Base-by-base conservation (phyloP, 2,888 invertebrate species). In the Scrobipalpa costella region DNA sequence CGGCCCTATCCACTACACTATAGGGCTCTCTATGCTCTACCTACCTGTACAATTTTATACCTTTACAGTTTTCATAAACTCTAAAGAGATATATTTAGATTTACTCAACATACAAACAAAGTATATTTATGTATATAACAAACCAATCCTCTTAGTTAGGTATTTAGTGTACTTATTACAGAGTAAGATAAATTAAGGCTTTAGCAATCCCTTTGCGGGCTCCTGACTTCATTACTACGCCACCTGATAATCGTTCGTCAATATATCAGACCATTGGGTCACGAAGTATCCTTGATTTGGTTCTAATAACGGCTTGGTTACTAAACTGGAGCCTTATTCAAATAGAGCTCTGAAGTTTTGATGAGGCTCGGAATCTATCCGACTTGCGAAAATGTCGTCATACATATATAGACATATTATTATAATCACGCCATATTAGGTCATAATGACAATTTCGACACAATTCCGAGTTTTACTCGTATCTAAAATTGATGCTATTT, bases 231-330 rank as follows among this genome's bases (percentile, higher is more conserved):
- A 60, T 49, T 60, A 49, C 38, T 27, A 3, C 47, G 8, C 17
- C 34, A 49, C 34, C 49, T 61, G 61, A 61, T 61, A 61, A 52
- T 27, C 36, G 33, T 52, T 6, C 50, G 61, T 61, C 61, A 52
- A 61, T 61, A 52, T 52, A 61, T 61, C 63, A 55, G 64, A 38
- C 60, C 47, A 70, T 73, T 72, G 71, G 69, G 67, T 71, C 73
- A 72, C 70, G 73, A 70, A 66, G 68, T 71, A 72, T 72, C 76
- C 79, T 77, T 78, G 75, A 71, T 69, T 44, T 66, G 67, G 64
- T 69, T 68, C 62, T 71, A 68, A 71, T 68, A 71, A 71, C 66
- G 63, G 67, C 64, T 68, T 64, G 64, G 58, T 67, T 66, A 47
- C 38, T 60, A 44, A 62, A 62, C 55, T 62, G 33, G 11, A 19